Evolutionary conservation across 2,113 vertebrate species (phyloP).

Genomic region (Crotophaga sulcirostris): DNA sequence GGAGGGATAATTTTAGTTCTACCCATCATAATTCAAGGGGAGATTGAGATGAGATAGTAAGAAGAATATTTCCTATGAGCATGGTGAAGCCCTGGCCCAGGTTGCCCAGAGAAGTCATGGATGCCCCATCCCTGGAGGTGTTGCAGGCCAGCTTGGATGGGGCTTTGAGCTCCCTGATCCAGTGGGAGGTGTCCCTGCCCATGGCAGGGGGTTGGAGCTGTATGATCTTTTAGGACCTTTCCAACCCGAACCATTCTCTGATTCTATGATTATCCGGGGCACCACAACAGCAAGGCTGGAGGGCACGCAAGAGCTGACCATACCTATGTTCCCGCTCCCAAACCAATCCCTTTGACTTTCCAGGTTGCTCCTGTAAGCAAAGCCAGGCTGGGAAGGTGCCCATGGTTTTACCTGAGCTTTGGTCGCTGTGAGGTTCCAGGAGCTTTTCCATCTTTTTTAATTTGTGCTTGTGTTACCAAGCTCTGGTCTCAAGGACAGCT

Average conservation of each 20-base stretch:
- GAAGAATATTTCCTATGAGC: too few relatives aligned
- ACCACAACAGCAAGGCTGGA: not conserved
- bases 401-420: not conserved
- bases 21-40: not conserved
- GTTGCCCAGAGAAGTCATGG: too few relatives aligned
- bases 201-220: too few relatives aligned
- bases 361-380: not conserved
- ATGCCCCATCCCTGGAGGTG: too few relatives aligned
- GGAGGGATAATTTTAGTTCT: not conserved
- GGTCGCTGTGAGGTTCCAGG: accelerated
- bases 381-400: not conserved
- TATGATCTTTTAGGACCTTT: too few relatives aligned
- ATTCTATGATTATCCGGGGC: not conserved
- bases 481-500: not conserved
- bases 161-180: too few relatives aligned
- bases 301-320: not conserved
- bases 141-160: too few relatives aligned
- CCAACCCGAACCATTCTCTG: too few relatives aligned
- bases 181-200: too few relatives aligned
- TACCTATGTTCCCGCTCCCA: not conserved
- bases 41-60: too few relatives aligned
- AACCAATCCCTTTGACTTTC: not conserved
- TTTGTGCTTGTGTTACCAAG: not conserved
- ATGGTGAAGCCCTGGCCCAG: too few relatives aligned
- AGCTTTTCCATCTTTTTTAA: not conserved